phyloP scores from a whole-genome alignment of 2,888 invertebrate species.

The Phyllotreta striolata region DNA sequence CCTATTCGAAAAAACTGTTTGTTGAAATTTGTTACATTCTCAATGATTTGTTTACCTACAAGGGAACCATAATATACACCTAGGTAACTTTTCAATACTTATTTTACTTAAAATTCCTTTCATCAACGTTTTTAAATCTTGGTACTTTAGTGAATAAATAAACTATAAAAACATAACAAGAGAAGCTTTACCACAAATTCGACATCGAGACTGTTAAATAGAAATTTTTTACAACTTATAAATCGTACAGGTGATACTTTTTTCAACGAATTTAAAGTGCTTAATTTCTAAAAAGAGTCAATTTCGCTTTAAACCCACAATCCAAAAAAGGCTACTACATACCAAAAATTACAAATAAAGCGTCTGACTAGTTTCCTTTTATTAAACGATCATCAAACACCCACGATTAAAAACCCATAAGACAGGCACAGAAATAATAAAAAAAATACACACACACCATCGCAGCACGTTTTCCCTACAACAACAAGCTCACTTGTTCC shows the following conservation, averaged over 20 bases:
- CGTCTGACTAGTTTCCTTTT: too few species aligned
- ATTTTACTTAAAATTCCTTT: slow-evolving; percentile 8
- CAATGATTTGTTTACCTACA: too few species aligned
- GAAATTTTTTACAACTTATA: slow-evolving; percentile 2
- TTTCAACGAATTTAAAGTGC: too few species aligned
- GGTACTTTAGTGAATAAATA: slow-evolving; percentile 30
- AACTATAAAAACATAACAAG: slow-evolving; percentile 37
- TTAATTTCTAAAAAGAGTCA: too few species aligned
- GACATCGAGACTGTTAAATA: slow-evolving; percentile 28
- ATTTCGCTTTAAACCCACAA: neutral
- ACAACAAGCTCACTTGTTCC: slow-evolving; percentile 1
- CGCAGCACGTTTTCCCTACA: slow-evolving; percentile 1
- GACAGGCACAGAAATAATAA: slow-evolving; percentile 5
- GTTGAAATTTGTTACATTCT: too few species aligned
- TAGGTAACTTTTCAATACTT: slow-evolving; percentile 1
- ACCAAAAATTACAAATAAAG: too few species aligned
- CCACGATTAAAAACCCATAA: slow-evolving; percentile 14
- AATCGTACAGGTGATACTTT: too few species aligned
- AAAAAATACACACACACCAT: too few species aligned
- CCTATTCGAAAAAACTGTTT: too few species aligned
- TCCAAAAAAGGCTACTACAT: slow-evolving; percentile 1
- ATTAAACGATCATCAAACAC: neutral
- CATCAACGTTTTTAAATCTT: slow-evolving; percentile 2
- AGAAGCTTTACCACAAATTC: slow-evolving; percentile 36
- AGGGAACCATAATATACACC: neutral